These are phyloP conservation scores for Malurus cyaneus DNA, from an alignment of 2,113 vertebrate species.

Conservation along the genomic window DNA sequence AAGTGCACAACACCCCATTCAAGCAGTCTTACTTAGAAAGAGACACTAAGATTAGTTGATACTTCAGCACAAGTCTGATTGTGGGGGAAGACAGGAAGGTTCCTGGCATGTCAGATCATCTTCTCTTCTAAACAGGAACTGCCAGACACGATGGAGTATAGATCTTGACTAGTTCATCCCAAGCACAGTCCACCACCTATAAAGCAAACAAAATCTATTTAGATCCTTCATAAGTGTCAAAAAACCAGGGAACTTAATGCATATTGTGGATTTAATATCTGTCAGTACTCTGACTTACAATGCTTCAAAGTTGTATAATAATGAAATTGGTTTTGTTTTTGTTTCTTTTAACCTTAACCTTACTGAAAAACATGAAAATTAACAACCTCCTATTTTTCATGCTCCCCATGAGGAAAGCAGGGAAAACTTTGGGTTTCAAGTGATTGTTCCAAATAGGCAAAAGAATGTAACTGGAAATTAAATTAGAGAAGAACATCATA, in stretches of 20 bases:
- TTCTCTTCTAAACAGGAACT: constrained; percentile 53
- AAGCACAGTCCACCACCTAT: constrained; percentile 95
- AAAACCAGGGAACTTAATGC: background rate
- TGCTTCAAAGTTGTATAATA: background rate
- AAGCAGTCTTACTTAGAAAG: background rate
- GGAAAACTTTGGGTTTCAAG: background rate
- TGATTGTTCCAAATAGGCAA: background rate
- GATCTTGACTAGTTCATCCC: constrained; percentile 95
- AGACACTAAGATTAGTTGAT: background rate
- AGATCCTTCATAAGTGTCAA: background rate
- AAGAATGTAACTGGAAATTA: background rate
- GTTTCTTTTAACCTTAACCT: background rate
- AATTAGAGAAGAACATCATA: background rate
- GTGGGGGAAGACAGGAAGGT: background rate
- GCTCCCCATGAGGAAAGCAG: background rate
- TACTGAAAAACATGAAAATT: background rate
- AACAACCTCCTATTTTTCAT: background rate
- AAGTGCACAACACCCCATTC: background rate
- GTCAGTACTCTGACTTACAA: background rate
- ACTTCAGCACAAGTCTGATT: background rate
- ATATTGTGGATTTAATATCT: background rate
- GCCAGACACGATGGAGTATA: constrained; percentile 85
- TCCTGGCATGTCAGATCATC: background rate
- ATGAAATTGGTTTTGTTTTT: background rate
- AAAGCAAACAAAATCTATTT: constrained; percentile 56